Evolutionary conservation across 2,888 invertebrate species (phyloP).

Genomic region (Drosophila longiperda): DNA sequence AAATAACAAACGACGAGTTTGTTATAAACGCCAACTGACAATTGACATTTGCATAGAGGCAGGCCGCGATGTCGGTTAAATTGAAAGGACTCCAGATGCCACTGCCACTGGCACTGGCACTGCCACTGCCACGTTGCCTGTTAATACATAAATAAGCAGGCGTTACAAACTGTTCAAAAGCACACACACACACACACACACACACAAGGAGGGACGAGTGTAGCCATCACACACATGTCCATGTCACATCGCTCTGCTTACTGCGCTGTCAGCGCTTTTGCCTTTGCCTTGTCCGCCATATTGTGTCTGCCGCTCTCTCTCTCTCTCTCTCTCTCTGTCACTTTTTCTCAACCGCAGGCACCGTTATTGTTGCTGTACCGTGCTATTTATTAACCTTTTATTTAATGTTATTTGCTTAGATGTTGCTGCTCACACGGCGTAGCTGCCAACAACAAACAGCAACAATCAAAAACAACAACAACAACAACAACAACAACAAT

Average conservation of each 20-base stretch:
- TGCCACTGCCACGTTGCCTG: conserved; percentile 17
- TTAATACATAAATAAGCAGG: conserved; percentile 75
- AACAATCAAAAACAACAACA: conserved; percentile 10
- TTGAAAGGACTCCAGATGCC: conserved; percentile 65
- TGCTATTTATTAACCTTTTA: conserved; percentile 79
- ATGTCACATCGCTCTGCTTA: conserved; percentile 44
- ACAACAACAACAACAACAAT: conserved; percentile 26
- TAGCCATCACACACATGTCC: conserved; percentile 72
- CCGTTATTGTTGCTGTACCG: conserved; percentile 40
- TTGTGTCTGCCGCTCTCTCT: conserved; percentile 52
- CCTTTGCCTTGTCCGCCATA: conserved; percentile 66
- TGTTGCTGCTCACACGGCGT: conserved; percentile 42
- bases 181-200: conserved; percentile 27
- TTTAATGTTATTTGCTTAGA: conserved; percentile 76
- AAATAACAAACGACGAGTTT: conserved; percentile 54
- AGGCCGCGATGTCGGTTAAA: conserved; percentile 64
- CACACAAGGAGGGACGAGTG: conserved; percentile 19
- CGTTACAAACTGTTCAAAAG: conserved; percentile 69
- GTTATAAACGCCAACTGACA: conserved; percentile 71
- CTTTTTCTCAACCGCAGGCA: conserved; percentile 43
- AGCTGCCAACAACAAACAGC: conserved; percentile 19
- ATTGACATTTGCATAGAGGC: conserved; percentile 78
- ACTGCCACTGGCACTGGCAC: not conserved
- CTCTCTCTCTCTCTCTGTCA: conserved; percentile 19
- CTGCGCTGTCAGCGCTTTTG: conserved; percentile 48